Percentiles rank a stretch among this genome's conserved stretches.
phyloP scores from a whole-genome alignment of 2,888 invertebrate genomes.

The Aricia artaxerxes region DNA sequence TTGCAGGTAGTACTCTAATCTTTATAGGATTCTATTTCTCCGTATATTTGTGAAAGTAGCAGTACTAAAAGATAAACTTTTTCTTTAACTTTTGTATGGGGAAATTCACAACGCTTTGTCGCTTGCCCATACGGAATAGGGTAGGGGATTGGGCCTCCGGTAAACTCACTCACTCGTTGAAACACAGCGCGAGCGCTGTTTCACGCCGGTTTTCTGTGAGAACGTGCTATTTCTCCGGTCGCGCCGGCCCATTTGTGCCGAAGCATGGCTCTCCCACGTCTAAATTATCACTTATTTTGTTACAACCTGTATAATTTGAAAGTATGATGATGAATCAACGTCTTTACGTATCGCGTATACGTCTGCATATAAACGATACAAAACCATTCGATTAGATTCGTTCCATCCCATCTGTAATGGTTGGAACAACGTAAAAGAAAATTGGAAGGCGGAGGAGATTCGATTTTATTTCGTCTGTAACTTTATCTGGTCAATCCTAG shows the following conservation, averaged over 20 bases:
- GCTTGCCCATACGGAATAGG: too few species aligned
- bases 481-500: background rate
- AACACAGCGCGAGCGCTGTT: too few species aligned
- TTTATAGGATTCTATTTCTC: background rate
- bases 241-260: too few species aligned
- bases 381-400: background rate
- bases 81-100: background rate
- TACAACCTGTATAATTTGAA: too few species aligned
- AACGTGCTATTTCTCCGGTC: too few species aligned
- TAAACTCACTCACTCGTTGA: too few species aligned
- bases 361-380: slow-evolving; percentile 11
- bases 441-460: slow-evolving; percentile 2
- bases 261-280: too few species aligned
- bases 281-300: too few species aligned
- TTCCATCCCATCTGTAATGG: slow-evolving; percentile 5
- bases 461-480: background rate
- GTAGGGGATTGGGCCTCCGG: too few species aligned
- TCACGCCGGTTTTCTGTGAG: too few species aligned
- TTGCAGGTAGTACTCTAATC: background rate
- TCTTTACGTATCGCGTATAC: background rate
- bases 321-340: background rate
- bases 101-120: background rate
- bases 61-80: background rate
- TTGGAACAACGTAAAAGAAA: slow-evolving; percentile 26
- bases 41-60: background rate